These are phyloP conservation scores for Agonopterix arenella DNA, from an alignment of 2,888 invertebrate species.

Conservation along the genomic window DNA sequence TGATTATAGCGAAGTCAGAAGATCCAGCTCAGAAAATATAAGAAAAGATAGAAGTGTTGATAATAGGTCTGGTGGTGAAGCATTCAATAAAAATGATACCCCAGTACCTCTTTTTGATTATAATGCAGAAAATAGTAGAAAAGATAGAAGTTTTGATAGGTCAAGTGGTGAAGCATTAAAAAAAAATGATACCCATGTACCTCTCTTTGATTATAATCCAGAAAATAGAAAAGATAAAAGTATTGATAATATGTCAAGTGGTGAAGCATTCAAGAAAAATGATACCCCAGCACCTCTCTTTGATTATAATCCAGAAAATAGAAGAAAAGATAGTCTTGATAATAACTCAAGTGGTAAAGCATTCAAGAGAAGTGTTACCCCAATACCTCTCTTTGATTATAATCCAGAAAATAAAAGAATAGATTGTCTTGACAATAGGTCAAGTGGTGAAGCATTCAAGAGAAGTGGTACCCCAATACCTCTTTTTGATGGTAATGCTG, in stretches of 20 bases:
- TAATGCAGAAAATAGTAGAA: conserved; percentile 26
- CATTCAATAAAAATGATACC: conserved; percentile 19
- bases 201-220: conserved; percentile 45
- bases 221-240: conserved; percentile 19
- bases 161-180: conserved; percentile 8
- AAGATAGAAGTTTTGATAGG: conserved; percentile 14
- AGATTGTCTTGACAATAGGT: conserved; percentile 13
- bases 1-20: conserved; percentile 20
- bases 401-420: conserved; percentile 23
- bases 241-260: conserved; percentile 5
- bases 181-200: conserved; percentile 22
- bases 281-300: conserved; percentile 39
- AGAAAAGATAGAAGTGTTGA: conserved; percentile 27
- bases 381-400: conserved; percentile 43
- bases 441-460: conserved; percentile 9
- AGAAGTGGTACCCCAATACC: conserved; percentile 25
- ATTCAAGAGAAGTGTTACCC: conserved; percentile 19
- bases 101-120: conserved; percentile 43
- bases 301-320: conserved; percentile 32
- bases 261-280: conserved; percentile 12
- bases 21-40: conserved; percentile 19
- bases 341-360: conserved; percentile 1
- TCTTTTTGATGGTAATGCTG: conserved; percentile 45
- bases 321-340: conserved; percentile 14
- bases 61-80: conserved; percentile 10